Percentiles rank a stretch among this genome's conserved stretches.
These are phyloP conservation scores for Coreius guichenoti DNA, from an alignment of 2,797 vertebrate species.

Conservation along the genomic window DNA sequence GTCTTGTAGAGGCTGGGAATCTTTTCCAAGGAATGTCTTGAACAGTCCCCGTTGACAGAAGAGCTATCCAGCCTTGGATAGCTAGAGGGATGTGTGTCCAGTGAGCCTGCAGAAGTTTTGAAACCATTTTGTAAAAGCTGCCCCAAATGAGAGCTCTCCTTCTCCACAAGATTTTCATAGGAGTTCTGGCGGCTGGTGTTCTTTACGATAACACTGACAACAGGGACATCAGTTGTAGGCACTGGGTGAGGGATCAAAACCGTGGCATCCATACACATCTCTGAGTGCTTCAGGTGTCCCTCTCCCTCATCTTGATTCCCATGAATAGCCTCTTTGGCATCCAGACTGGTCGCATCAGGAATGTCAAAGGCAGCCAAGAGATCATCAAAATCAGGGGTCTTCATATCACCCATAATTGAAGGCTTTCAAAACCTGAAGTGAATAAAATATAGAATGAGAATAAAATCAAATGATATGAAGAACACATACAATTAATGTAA, in stretches of 20 bases:
- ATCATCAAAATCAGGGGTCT: slow-evolving; percentile 99
- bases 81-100: slow-evolving; percentile 71
- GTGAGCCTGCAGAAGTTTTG: slow-evolving; percentile 75
- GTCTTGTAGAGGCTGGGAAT: slow-evolving; percentile 78
- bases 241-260: slow-evolving; percentile 80
- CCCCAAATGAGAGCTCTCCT: slow-evolving; percentile 80
- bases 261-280: slow-evolving; percentile 85
- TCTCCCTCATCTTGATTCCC: slow-evolving; percentile 87
- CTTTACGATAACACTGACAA: slow-evolving; percentile 95
- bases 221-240: slow-evolving; percentile 82
- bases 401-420: slow-evolving; percentile 98
- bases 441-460: slow-evolving; percentile 39
- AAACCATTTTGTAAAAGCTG: slow-evolving; percentile 90
- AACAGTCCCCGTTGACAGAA: slow-evolving; percentile 87
- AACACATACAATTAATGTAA: not conserved
- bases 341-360: slow-evolving; percentile 94
- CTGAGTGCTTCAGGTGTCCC: slow-evolving; percentile 84
- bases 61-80: slow-evolving; percentile 85
- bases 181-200: slow-evolving; percentile 93
- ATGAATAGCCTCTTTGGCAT: slow-evolving; percentile 92
- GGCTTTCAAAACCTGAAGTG: slow-evolving; percentile 72
- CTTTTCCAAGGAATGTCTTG: slow-evolving; percentile 80
- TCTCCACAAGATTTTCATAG: slow-evolving; percentile 80
- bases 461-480: not conserved
- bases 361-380: slow-evolving; percentile 98